Percentiles rank a stretch among this genome's conserved stretches.
Conservation (phyloP, 2,888 invertebrate genomes). For the Lottia gigantea region DNA sequence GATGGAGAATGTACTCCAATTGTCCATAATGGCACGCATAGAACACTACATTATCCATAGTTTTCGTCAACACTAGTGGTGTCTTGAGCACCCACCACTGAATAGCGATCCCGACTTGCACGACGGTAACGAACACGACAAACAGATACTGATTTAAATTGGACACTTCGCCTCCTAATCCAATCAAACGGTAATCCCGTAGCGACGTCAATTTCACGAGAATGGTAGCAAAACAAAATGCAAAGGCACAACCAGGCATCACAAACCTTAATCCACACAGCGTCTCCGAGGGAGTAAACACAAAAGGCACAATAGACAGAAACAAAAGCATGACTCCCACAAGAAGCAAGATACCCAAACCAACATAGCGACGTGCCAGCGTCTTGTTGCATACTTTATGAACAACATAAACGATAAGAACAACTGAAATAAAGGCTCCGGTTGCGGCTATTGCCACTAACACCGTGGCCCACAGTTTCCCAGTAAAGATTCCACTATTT, state of each 20-base stretch:
- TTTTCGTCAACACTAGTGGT: conserved; percentile 38
- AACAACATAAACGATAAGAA: conserved; percentile 86
- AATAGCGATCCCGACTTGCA: conserved; percentile 70
- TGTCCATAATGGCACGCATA: conserved; percentile 52
- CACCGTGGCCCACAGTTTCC: conserved; percentile 84
- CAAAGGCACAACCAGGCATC: conserved; percentile 70
- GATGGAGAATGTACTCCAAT: conserved; percentile 73
- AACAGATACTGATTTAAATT: conserved; percentile 81
- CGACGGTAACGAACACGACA: conserved; percentile 88
- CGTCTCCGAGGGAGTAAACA: conserved; percentile 64
- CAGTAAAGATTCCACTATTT: conserved; percentile 40
- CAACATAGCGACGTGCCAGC: conserved; percentile 46
- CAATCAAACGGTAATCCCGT: conserved; percentile 81
- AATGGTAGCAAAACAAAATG: conserved; percentile 87
- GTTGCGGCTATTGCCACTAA: conserved; percentile 84
- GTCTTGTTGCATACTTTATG: conserved; percentile 75
- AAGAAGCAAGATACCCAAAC: conserved; percentile 68
- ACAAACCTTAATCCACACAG: conserved; percentile 69
- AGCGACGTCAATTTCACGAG: conserved; percentile 93
- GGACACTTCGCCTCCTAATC: conserved; percentile 86
- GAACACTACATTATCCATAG: conserved; percentile 4
- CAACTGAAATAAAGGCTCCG: conserved; percentile 84
- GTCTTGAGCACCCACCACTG: conserved; percentile 64
- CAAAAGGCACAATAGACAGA: conserved; percentile 67
- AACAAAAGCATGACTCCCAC: conserved; percentile 67